Conservation (phyloP, 1,140 invertebrate species). For the Diprion similis region DNA sequence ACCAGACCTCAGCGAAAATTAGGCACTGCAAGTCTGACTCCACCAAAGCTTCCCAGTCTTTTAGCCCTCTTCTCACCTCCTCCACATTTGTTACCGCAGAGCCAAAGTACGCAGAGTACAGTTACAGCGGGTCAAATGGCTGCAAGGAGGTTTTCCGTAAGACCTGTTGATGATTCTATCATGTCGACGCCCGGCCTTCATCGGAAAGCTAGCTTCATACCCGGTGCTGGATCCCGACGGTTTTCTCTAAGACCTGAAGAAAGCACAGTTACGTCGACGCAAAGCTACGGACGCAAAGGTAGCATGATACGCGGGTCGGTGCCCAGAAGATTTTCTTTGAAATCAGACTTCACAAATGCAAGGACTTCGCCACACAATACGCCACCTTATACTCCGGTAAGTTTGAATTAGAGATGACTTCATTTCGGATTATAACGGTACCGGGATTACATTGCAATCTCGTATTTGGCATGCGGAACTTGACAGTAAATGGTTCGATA, state of each 20-base stretch:
- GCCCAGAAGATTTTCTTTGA: slow-evolving; percentile 56
- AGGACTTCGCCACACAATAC: slow-evolving; percentile 36
- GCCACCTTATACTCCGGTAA: slow-evolving; percentile 44
- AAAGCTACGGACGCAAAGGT: slow-evolving; percentile 26
- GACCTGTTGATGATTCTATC: slow-evolving; percentile 38
- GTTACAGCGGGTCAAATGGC: slow-evolving; percentile 27
- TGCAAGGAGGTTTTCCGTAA: slow-evolving; percentile 45
- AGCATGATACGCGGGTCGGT: slow-evolving; percentile 33
- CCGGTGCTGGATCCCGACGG: slow-evolving; percentile 34
- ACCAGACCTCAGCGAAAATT: slow-evolving; percentile 60
- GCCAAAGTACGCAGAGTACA: slow-evolving; percentile 47
- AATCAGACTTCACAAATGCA: slow-evolving; percentile 50
- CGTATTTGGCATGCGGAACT: no score
- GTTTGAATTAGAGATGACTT: neutral
- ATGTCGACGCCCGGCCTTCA: slow-evolving; percentile 37
- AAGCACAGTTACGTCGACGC: neutral
- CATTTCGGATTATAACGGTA: no score
- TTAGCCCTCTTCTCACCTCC: slow-evolving; percentile 53
- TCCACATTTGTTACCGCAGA: slow-evolving; percentile 22
- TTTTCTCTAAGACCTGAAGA: slow-evolving; percentile 60
- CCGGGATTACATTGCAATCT: no score
- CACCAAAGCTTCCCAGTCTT: slow-evolving; percentile 58
- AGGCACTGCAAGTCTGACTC: slow-evolving; percentile 62
- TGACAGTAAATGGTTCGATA: no score
- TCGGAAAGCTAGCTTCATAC: slow-evolving; percentile 38